Evolutionary conservation across 2,113 vertebrate species (phyloP).

Genomic region (Zapus hudsonius): DNA sequence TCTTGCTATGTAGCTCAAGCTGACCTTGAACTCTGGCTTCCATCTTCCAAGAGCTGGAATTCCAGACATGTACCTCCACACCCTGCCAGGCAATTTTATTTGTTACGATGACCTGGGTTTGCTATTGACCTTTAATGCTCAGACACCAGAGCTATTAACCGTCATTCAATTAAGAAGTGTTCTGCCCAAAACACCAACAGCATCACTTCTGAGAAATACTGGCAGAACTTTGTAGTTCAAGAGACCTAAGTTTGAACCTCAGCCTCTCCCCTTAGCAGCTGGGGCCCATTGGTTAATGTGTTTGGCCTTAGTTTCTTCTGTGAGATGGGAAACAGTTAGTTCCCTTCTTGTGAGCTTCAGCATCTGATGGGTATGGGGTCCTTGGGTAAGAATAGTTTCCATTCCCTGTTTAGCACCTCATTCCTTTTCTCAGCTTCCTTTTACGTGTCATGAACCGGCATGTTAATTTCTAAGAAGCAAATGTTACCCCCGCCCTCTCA

Average conservation of each 20-base stretch:
- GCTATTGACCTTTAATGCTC: neutral
- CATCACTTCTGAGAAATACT: conserved; percentile 24
- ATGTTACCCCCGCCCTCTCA: conserved; percentile 35
- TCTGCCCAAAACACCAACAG: neutral
- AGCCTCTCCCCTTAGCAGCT: neutral
- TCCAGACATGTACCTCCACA: neutral
- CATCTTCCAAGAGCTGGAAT: neutral
- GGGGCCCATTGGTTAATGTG: neutral
- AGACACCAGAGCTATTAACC: neutral
- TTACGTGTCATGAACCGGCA: conserved; percentile 60
- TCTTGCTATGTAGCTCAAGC: neutral
- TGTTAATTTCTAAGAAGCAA: conserved; percentile 73
- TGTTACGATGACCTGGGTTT: neutral
- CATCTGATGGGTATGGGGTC: neutral
- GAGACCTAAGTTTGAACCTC: neutral
- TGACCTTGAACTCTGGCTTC: neutral
- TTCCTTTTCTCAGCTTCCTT: conserved; percentile 46
- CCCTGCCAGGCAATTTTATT: neutral
- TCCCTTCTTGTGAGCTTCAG: neutral
- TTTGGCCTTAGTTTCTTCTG: neutral
- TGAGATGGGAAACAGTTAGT: neutral
- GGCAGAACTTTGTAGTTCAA: neutral
- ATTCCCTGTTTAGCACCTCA: conserved; percentile 24
- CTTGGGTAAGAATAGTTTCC: conserved; percentile 8
- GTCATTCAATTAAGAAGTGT: neutral